Base-by-base conservation (phyloP, 2,888 invertebrate species). In the Koerneria pararmatus region DNA sequence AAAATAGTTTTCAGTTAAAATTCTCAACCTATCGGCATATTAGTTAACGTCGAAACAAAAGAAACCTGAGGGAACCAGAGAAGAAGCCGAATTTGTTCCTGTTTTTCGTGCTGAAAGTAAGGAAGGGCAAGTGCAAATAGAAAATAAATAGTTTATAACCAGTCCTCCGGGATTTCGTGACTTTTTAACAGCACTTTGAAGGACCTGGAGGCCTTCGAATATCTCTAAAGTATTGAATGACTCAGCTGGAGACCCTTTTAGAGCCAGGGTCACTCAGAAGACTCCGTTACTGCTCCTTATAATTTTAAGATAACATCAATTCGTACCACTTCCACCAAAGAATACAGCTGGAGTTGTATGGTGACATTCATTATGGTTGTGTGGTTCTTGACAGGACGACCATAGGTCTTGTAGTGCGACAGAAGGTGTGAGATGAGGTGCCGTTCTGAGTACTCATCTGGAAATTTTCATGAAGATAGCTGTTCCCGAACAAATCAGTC, bases 321-420 rank as follows among this genome's bases (percentile, higher is more conserved):
- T 15, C 71, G 61, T 49, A 76, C 76, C 68, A 76, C 75, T 62
- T 76, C 74, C 22, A 76, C 71, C 56, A 76, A 69, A 61, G 71
- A 73, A 57, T 76, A 75, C 34, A 76, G 69, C 46, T 76, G 76
- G 27, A 74, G 75, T 49, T 76, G 74, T 3, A 75, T 71, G 35
- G 74, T 75, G 57, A 76, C 73, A 68, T 75, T 74, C 59, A 76
- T 59, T 37, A 74, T 74, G 46, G 69, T 66, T 24, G 69, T 66
- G 61, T 66, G 71, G 63, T 76, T 71, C 59, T 61, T 69, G 49
- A 76, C 76, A 6, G 76, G 76, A 24, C 76, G 48, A 27, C 72
- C 69, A 34, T 71, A 68, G 27, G 71, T 69, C 41, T 69, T 71
- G 60, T 75, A 75, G 35, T 71, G 69, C 27, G 51, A 65, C 59